Evolutionary conservation across 2,113 vertebrate genomes (phyloP).

Genomic region (Barbus barbus): DNA sequence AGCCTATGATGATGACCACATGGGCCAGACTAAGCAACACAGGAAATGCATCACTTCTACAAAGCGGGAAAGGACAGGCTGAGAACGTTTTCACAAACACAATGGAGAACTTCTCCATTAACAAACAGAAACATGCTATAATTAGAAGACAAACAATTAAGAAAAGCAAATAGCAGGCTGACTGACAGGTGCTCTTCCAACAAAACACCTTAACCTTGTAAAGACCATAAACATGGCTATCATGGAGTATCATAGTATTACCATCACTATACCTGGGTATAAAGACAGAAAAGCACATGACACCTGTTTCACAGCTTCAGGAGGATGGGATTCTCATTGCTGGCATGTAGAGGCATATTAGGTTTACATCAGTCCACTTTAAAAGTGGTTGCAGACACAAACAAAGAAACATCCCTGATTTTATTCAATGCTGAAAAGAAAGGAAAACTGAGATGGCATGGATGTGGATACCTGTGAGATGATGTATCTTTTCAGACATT

Average conservation of each 20-base stretch:
- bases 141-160: slow-evolving; percentile 14
- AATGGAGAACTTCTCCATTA: slow-evolving; percentile 17
- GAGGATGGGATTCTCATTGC: neutral
- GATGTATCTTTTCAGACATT: slow-evolving; percentile 92
- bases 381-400: neutral
- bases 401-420: neutral
- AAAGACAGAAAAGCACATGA: neutral
- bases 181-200: neutral
- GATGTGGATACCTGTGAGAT: slow-evolving; percentile 83
- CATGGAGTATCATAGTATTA: neutral
- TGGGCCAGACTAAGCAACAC: neutral
- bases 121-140: slow-evolving; percentile 13
- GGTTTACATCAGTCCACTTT: neutral
- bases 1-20: neutral
- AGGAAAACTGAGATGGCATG: neutral
- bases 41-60: slow-evolving; percentile 40
- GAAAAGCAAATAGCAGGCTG: neutral
- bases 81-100: slow-evolving; percentile 4
- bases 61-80: slow-evolving; percentile 21
- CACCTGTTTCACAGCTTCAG: neutral
- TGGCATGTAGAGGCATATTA: neutral
- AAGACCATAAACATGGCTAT: slow-evolving; percentile 2
- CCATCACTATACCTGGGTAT: neutral
- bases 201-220: neutral
- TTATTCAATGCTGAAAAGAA: slow-evolving; percentile 4